These are phyloP conservation scores for Paragorgia papillata DNA, from an alignment of 92 coral and sea anemone species.

Conservation along the genomic window DNA sequence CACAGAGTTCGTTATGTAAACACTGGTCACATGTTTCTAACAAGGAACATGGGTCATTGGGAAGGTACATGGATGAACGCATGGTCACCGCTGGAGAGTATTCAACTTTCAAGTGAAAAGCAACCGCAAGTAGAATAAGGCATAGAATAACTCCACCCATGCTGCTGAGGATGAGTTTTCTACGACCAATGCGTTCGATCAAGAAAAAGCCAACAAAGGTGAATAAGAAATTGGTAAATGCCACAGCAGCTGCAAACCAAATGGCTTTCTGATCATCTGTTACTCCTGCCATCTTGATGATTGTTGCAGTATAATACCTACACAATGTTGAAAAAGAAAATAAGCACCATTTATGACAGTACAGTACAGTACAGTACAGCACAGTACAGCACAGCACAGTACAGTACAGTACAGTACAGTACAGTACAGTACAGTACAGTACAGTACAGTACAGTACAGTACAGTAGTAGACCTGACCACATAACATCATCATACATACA, in stretches of 20 bases:
- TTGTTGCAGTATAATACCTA: conserved; percentile 97
- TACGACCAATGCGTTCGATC: conserved; percentile 85
- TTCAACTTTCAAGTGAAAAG: conserved; percentile 67
- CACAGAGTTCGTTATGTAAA: conserved; percentile 34
- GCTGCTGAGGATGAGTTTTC: conserved; percentile 79
- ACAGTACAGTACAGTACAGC: too few species aligned
- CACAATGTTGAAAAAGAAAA: not conserved
- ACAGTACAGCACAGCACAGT: too few species aligned
- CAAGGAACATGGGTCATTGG: not conserved
- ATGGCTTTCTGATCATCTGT: conserved; percentile 69
- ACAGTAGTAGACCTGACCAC: not conserved
- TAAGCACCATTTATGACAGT: too few species aligned
- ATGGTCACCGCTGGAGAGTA: conserved; percentile 5
- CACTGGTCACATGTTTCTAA: conserved; percentile 14
- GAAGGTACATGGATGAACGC: not conserved
- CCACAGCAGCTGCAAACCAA: conserved; percentile 88
- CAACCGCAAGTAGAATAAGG: conserved; percentile 71
- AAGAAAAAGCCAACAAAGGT: conserved; percentile 75
- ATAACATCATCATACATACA: not conserved
- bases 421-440: too few species aligned
- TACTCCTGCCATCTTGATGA: conserved; percentile 89
- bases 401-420: too few species aligned
- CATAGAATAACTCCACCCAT: conserved; percentile 77
- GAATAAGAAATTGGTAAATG: conserved; percentile 77
- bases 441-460: too few species aligned